Percentiles rank a stretch among this genome's conserved stretches.
Evolutionary conservation across 2,888 invertebrate species (phyloP).

Genomic region (Venusia cambrica): DNA sequence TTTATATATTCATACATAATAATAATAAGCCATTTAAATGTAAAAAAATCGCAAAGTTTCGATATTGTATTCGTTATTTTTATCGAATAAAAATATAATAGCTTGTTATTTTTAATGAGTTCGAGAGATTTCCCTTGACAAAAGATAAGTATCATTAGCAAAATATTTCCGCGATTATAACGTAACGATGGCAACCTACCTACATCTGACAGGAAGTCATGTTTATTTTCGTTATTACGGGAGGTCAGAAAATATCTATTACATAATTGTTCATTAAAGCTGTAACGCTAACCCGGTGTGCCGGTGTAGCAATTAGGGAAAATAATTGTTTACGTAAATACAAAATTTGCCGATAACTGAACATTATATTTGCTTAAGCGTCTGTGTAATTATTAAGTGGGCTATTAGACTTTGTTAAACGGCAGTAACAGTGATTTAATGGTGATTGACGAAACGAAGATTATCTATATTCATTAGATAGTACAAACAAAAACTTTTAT

Average conservation of each 20-base stretch:
- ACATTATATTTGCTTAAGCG: constrained; percentile 61
- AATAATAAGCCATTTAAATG: no score
- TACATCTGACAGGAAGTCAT: constrained; percentile 42
- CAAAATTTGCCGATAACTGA: constrained; percentile 59
- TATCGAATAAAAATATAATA: no score
- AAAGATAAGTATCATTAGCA: neutral
- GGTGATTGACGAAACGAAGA: constrained; percentile 48
- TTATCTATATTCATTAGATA: no score
- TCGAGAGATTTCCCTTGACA: neutral
- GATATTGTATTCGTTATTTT: no score
- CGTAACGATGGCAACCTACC: constrained; percentile 9
- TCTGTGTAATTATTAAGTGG: constrained; percentile 61
- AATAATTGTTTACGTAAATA: constrained; percentile 75
- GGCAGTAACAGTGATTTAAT: constrained; percentile 52
- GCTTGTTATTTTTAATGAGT: constrained; percentile 1
- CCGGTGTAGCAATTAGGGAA: constrained; percentile 66
- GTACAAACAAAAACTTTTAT: no score
- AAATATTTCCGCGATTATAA: constrained; percentile 1
- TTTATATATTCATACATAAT: no score
- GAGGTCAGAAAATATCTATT: constrained; percentile 76
- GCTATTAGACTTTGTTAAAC: constrained; percentile 61
- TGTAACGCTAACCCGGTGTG: constrained; percentile 55
- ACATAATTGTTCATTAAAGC: constrained; percentile 73
- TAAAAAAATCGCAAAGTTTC: no score
- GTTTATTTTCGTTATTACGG: constrained; percentile 51